Evolutionary conservation across 2,797 vertebrate species (phyloP).

Genomic region (Amblyopsis hoosieri): DNA sequence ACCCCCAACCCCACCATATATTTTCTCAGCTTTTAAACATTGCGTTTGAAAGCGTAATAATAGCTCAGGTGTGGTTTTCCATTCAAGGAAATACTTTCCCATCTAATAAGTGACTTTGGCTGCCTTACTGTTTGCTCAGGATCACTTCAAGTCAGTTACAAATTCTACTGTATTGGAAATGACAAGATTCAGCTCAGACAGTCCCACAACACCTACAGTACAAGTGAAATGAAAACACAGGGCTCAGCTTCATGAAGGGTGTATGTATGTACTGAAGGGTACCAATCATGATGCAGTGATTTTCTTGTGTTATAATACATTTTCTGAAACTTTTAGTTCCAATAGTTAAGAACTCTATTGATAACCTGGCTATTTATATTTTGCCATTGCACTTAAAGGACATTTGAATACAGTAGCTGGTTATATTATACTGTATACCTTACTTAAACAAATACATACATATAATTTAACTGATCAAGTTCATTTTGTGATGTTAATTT

Average conservation of each 20-base stretch:
- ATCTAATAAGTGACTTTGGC: constrained; percentile 52
- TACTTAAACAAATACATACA: neutral
- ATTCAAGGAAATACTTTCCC: constrained; percentile 56
- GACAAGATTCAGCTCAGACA: constrained; percentile 46
- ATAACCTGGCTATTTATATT: constrained; percentile 24
- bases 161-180: constrained; percentile 54
- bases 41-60: constrained; percentile 27
- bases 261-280: neutral
- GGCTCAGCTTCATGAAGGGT: neutral
- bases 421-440: constrained; percentile 12
- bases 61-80: constrained; percentile 60
- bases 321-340: neutral
- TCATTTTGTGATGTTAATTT: neutral
- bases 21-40: constrained; percentile 43
- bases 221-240: constrained; percentile 25
- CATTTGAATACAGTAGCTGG: constrained; percentile 28
- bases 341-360: neutral
- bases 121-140: constrained; percentile 38
- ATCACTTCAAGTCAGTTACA: constrained; percentile 52
- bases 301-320: neutral
- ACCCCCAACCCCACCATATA: constrained; percentile 24
- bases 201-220: constrained; percentile 51
- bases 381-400: constrained; percentile 38
- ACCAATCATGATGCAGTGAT: constrained; percentile 2
- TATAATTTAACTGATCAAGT: neutral